A percentile compares a stretch with the other conserved stretches of the same genome.
Conservation (phyloP, 2,113 vertebrate species). For the Albula glossodonta region DNA sequence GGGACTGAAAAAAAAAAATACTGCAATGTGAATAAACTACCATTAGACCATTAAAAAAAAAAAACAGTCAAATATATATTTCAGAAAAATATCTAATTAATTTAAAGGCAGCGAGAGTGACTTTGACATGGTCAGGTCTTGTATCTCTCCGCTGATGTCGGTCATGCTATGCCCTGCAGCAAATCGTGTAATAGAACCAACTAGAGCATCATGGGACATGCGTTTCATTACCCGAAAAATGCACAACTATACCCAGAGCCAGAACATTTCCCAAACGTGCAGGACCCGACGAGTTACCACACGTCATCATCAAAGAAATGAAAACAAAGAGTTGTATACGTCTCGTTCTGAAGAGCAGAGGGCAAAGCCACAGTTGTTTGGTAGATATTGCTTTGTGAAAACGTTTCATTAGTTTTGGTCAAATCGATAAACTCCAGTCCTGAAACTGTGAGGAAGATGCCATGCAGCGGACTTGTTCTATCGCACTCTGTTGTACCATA, state of each 20-base stretch:
- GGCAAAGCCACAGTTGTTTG: background rate
- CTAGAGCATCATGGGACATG: conserved; percentile 61
- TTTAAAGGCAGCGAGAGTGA: conserved; percentile 67
- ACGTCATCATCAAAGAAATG: background rate
- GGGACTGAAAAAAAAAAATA: background rate
- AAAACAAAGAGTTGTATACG: background rate
- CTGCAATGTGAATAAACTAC: background rate
- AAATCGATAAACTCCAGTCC: background rate
- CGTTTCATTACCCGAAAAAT: conserved; percentile 69
- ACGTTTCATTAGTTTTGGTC: background rate
- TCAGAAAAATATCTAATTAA: too few relatives aligned
- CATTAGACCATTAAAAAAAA: too few relatives aligned
- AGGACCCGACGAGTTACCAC: background rate
- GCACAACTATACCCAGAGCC: conserved; percentile 63
- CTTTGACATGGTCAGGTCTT: conserved; percentile 66
- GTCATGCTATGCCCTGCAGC: conserved; percentile 66
- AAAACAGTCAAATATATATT: too few relatives aligned
- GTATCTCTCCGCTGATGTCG: conserved; percentile 58
- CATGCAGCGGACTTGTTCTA: background rate
- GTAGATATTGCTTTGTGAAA: background rate
- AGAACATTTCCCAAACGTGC: conserved; percentile 59
- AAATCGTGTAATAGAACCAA: conserved; percentile 65
- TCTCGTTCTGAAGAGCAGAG: background rate
- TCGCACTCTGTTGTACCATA: background rate
- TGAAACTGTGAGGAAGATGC: background rate